A percentile compares a stretch with the other conserved stretches of the same genome.
Evolutionary conservation across 2,797 vertebrate species (phyloP).

Genomic region (Cossypha polioptera): DNA sequence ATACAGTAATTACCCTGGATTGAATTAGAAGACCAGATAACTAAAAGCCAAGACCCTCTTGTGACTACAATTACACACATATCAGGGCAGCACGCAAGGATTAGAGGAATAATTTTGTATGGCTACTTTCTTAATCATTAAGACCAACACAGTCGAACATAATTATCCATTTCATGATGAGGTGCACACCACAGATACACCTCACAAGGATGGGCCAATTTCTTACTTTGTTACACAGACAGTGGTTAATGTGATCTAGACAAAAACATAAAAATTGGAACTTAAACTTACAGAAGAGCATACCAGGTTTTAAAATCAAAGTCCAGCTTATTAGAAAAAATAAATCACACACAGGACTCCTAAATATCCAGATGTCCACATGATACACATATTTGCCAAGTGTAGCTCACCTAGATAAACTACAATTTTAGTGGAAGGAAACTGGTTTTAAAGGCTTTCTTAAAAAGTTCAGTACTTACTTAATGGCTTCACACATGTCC

Average conservation of each 20-base stretch:
- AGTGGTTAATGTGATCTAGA: background rate
- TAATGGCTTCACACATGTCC: conserved; percentile 99
- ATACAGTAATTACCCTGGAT: background rate
- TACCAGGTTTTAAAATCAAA: background rate
- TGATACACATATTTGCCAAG: background rate
- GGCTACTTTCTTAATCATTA: background rate
- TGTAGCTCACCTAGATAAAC: background rate
- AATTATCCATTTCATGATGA: background rate
- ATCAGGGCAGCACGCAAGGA: background rate
- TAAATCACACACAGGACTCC: background rate
- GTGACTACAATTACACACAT: background rate
- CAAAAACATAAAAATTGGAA: background rate
- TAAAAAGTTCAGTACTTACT: conserved; percentile 79
- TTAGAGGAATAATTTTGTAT: background rate
- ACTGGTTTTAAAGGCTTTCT: background rate
- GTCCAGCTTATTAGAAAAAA: background rate
- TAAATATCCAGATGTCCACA: background rate
- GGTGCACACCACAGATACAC: background rate
- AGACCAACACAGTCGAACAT: background rate
- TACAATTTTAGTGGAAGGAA: background rate
- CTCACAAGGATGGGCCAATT: background rate
- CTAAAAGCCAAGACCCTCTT: background rate
- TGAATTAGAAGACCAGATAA: background rate
- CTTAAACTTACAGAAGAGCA: background rate
- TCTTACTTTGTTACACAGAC: background rate